phyloP scores from a whole-genome alignment of 2,113 vertebrate genomes.

The Tragelaphus buxtoni region DNA sequence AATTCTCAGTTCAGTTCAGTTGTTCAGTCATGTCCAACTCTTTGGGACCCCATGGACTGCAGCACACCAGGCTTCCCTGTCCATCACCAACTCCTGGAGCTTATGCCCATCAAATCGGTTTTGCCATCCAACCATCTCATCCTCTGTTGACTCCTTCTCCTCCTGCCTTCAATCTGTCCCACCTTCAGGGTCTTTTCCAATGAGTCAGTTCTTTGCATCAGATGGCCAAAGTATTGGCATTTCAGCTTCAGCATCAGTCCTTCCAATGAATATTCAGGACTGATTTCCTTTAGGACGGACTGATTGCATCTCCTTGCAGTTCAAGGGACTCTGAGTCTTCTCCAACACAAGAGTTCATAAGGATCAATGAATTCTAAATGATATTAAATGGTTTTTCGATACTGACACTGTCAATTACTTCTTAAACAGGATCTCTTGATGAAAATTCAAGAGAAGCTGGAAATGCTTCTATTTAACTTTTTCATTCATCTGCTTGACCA shows the following conservation, averaged over 20 bases:
- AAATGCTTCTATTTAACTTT: not conserved
- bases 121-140: not conserved
- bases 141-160: not conserved
- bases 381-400: not conserved
- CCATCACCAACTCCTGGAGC: not conserved
- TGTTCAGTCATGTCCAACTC: not conserved
- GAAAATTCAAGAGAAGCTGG: not conserved
- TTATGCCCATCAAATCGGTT: fast-evolving
- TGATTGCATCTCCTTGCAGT: not conserved
- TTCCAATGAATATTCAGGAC: not conserved
- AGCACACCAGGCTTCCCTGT: not conserved
- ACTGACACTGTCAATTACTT: not conserved
- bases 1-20: not conserved
- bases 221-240: not conserved
- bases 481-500: not conserved
- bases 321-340: not conserved
- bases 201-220: not conserved
- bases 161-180: not conserved
- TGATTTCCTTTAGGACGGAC: not conserved
- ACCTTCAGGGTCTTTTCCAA: not conserved
- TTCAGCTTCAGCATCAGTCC: not conserved
- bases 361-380: not conserved
- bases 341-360: not conserved
- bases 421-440: not conserved
- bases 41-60: not conserved